Evolutionary conservation across 2,888 invertebrate genomes (phyloP), one percentile per base, ranked within the genome.

Genomic region (Oscheius myriophilus): DNA sequence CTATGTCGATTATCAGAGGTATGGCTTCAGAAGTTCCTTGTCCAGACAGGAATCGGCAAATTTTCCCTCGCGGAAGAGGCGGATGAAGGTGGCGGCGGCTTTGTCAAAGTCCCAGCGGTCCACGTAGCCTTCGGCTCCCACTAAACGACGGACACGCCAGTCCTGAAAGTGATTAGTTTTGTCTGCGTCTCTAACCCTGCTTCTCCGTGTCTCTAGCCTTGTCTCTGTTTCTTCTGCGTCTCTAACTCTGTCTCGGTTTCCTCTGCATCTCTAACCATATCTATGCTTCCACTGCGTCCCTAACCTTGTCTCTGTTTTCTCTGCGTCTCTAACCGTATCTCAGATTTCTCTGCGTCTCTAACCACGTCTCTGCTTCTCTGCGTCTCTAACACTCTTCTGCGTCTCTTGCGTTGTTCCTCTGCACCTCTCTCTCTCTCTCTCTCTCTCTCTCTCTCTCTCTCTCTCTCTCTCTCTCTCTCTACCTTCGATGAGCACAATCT

Each of bases 61-160:
- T 55, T 76, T 71, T 12, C 69, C 70, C 12, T 75, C 76, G 25
- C 83, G 69, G 59, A 75, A 85, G 18, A 80, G 45, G 7, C 74
- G 59, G 18, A 85, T 65, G 55, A 85, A 83, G 21, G 67, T 58
- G 46, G 72, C 73, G 16, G 75, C 72, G 16, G 83, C 85, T 33
- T 67, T 46, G n/a, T 84, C 83, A 25, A 80, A 76, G 69, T 83
- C 81, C 82, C 82, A 82, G 57, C 82, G 62, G 45, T 84, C 82
- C 45, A 62, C 69, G 49, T 72, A 70, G 23, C 68, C 72, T 16
- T 69, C 65, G 16, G 75, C 72, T 23, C 79, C 78, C 14, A 82
- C 72, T 25, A 70, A 53, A 16, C 69, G 52, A 12, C 69, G 49
- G 6, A 75, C 68, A 58, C 81, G 66, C 41, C 79, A 72, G 49